A percentile compares a stretch with the other conserved stretches of the same genome.
Conservation (phyloP, 2,888 invertebrate genomes). For the Ectropis crepuscularia region DNA sequence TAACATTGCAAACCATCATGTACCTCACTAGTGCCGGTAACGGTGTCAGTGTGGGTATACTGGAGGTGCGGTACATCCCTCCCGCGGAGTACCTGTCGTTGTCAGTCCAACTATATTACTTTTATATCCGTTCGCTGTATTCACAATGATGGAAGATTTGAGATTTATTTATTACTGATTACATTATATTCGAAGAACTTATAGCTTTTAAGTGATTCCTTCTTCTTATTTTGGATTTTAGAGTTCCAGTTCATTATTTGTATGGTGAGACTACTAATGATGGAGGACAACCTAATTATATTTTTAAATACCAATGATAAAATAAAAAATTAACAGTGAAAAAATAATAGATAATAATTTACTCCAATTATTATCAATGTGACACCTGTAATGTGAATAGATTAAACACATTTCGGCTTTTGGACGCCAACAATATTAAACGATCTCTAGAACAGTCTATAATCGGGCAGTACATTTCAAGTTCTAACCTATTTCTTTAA, state of each 20-base stretch:
- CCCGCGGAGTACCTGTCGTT: slow-evolving; percentile 85
- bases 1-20: slow-evolving; percentile 67
- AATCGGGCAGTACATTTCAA: too few relatives aligned
- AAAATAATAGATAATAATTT: not conserved
- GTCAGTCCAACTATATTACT: slow-evolving; percentile 58
- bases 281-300: too few relatives aligned
- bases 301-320: not conserved
- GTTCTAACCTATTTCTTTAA: not conserved
- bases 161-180: slow-evolving; percentile 3
- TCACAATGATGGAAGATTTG: slow-evolving; percentile 8
- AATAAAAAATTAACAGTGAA: not conserved
- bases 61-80: slow-evolving; percentile 95
- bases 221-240: too few relatives aligned
- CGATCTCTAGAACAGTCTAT: too few relatives aligned
- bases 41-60: slow-evolving; percentile 93
- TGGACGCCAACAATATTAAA: too few relatives aligned
- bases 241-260: too few relatives aligned
- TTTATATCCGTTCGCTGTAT: slow-evolving; percentile 41
- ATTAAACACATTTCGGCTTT: not conserved
- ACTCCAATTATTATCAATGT: not conserved
- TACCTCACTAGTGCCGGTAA: slow-evolving; percentile 90
- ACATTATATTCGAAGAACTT: too few relatives aligned
- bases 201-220: too few relatives aligned
- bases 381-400: not conserved
- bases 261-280: too few relatives aligned